Base-by-base conservation (phyloP, 2,113 vertebrate species). In the Hiodon alosoides region DNA sequence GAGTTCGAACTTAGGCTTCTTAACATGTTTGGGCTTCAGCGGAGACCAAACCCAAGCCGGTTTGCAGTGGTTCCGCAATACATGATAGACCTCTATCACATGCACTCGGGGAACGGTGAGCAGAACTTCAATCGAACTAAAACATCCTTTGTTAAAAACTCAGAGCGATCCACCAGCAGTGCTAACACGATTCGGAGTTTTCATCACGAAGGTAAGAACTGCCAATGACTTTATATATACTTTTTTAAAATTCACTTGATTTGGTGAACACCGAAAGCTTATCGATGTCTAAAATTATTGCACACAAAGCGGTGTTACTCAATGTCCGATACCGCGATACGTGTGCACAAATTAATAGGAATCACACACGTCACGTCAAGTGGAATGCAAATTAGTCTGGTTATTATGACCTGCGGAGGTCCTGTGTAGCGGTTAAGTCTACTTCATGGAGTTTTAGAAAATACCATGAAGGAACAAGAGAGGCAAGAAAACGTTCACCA, bases 181-280 rank as follows among this genome's bases (percentile, higher is more conserved):
- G 93, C 94, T 79, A 95, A 93, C 83, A 95, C 93, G 0, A 90
- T 95, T 71, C 88, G 94, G 85, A 94, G 93, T 83, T 94, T 94
- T 86, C 92, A 94, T 82, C 93, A 95, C 76, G 93, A 95, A 91
- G 94, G 94, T 95, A 90, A 88, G 83, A 55, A 7, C 47, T 31
- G 31, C 31, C 31, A 31, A 31, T 31, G 31, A 31, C 31, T 31
- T 31, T 31, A 31, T 31, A 31, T 31, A 31, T 31, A 31, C 4
- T 66, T 3, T 8, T 1, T 66, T 7, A 14, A 14, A 0, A 67
- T 13, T 2, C 7, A 17, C 6, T 3, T 7, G 7, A n/a, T 3
- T 69, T 53, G 31, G 31, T n/a, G n/a, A n/a, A n/a, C n/a, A n/a
- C n/a, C n/a, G n/a, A 31, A 31, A 31, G 31, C 0, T 31, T 31